Base-by-base conservation (phyloP, 1,140 invertebrate species). In the Drosophila lacertosa region DNA sequence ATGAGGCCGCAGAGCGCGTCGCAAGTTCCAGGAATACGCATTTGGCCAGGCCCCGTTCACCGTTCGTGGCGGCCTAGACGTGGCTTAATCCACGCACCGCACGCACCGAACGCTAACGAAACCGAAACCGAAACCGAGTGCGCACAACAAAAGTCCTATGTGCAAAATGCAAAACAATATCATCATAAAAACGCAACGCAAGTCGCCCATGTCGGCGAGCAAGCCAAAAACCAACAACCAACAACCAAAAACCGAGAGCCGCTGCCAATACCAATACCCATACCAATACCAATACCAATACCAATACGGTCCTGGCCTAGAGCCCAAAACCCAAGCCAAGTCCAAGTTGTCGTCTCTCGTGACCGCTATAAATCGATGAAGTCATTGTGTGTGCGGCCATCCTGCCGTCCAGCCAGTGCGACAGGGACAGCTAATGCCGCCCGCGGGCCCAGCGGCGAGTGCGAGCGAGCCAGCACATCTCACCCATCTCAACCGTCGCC, bases 301-400 rank as follows among this genome's bases (percentile, higher is more conserved):
- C 3, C 6, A 15, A 7, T 22, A 33, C 22, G 37, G 32, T 16
- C 48, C 16, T 26, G 20, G 10, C 7, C n/a, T 6, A 13, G 32
- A 37, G 32, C 51, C 33, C 6, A 55, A 57, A 47, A 64, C 55
- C 22, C 3, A 60, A 70, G 40, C 42, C 63, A 74, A 72, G 71
- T 62, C 68, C 44, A 65, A 68, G 64, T 48, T 63, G 51, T 74
- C 58, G 58, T 64, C 74, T 72, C 82, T 88, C 71, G 66, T 88
- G 82, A 88, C 82, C 82, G 77, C 82, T 88, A 88, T 88, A 88
- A 88, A 82, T 88, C 77, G 83, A 88, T 88, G 82, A 88, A 88
- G 82, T 88, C 83, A 82, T 82, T 88, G 82, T 88, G 79, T 68
- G 66, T 66, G 62, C 37, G 57, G 16, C 58, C 51, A 48, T 64